Conservation (phyloP, 1,140 invertebrate species). For the Galleria mellonella region DNA sequence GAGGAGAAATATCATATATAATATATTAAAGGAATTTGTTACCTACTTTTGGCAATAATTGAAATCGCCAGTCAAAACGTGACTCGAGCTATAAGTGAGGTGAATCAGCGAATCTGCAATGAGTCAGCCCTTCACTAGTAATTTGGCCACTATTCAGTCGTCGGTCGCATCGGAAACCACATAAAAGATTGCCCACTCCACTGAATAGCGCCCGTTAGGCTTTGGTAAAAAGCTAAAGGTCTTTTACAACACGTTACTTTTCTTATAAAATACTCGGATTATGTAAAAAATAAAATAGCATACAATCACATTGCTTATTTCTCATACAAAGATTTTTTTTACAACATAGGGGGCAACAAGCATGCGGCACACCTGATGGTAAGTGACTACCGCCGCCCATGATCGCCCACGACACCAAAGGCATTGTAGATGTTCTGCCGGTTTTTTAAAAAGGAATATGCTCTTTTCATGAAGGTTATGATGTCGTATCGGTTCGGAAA, state of each 20-base stretch:
- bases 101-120: conserved; percentile 37
- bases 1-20: neutral
- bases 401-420: too few relatives aligned
- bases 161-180: conserved; percentile 40
- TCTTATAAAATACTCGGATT: conserved; percentile 7
- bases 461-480: too few relatives aligned
- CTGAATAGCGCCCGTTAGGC: conserved; percentile 16
- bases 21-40: conserved; percentile 3
- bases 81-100: conserved; percentile 20
- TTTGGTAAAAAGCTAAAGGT: conserved; percentile 16
- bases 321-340: too few relatives aligned
- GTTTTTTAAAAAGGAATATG: too few relatives aligned
- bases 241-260: conserved; percentile 15
- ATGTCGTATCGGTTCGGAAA: too few relatives aligned
- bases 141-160: conserved; percentile 50
- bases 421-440: too few relatives aligned
- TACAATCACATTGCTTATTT: too few relatives aligned
- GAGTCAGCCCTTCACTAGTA: conserved; percentile 45
- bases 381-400: too few relatives aligned
- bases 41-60: conserved; percentile 6
- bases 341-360: too few relatives aligned
- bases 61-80: conserved; percentile 19
- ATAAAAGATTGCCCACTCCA: conserved; percentile 32
- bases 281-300: too few relatives aligned
- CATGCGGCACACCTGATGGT: too few relatives aligned